A percentile compares a stretch with the other conserved stretches of the same genome.
Evolutionary conservation across 1,140 invertebrate genomes (phyloP).

Genomic region (Aphaenogaster floridana): DNA sequence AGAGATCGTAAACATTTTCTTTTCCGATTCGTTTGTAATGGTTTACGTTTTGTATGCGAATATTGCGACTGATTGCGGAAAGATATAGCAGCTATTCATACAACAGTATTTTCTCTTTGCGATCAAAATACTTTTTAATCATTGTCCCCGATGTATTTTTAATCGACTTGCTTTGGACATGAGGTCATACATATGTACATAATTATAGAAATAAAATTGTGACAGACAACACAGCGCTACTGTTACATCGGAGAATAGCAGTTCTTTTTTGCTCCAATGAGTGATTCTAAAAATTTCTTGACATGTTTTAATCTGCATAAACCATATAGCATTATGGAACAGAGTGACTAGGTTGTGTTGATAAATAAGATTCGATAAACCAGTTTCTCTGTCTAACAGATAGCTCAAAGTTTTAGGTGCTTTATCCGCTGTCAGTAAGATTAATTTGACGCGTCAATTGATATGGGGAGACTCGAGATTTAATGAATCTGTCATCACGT

Average conservation of each 20-base stretch:
- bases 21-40: background rate
- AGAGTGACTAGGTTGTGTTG: background rate
- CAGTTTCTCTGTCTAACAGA: background rate
- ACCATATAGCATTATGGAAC: background rate
- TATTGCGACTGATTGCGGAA: background rate
- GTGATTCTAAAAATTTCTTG: background rate
- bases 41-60: background rate
- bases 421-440: slow-evolving; percentile 17
- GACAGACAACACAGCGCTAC: background rate
- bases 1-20: background rate
- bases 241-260: background rate
- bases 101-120: background rate
- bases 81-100: background rate
- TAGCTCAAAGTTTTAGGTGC: background rate
- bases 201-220: slow-evolving; percentile 39
- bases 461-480: background rate
- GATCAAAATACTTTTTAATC: slow-evolving; percentile 9
- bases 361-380: slow-evolving; percentile 17
- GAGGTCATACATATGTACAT: background rate
- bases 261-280: background rate
- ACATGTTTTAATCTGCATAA: background rate
- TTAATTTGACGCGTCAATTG: slow-evolving; percentile 13
- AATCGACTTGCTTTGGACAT: slow-evolving; percentile 3
- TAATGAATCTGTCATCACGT: background rate
- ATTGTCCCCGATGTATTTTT: slow-evolving; percentile 20